A percentile compares a stretch with the other conserved stretches of the same genome.
phyloP scores from a whole-genome alignment of 1,140 invertebrate genomes.

The Ectropis grisescens region DNA sequence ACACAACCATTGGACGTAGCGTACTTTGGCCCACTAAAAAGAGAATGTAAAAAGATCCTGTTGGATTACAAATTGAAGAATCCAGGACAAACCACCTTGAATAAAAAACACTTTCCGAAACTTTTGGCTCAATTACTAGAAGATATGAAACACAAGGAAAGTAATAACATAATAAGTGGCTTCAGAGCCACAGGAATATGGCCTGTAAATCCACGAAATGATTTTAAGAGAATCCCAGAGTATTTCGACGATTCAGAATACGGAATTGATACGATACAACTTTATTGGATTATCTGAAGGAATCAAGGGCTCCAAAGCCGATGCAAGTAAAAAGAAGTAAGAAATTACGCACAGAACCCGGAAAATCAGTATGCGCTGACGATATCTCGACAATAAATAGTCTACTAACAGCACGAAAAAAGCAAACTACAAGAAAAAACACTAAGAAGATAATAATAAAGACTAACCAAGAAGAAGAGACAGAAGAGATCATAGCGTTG shows the following conservation, averaged over 20 bases:
- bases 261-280: slow-evolving; percentile 4
- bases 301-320: slow-evolving; percentile 8
- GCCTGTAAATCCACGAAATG: slow-evolving; percentile 22
- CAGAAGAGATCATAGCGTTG: too few species aligned
- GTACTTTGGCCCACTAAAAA: slow-evolving; percentile 7
- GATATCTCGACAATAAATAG: too few species aligned
- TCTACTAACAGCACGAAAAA: too few species aligned
- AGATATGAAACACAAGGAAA: slow-evolving; percentile 4
- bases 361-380: slow-evolving; percentile 6
- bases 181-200: slow-evolving; percentile 31
- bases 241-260: slow-evolving; percentile 3
- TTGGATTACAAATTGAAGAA: slow-evolving; percentile 4
- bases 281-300: slow-evolving; percentile 8
- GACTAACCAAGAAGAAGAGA: too few species aligned
- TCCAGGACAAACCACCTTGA: slow-evolving; percentile 8
- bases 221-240: slow-evolving; percentile 24
- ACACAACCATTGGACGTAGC: slow-evolving; percentile 10
- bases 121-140: slow-evolving; percentile 2
- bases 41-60: slow-evolving; percentile 5
- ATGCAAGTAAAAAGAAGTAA: slow-evolving; percentile 9
- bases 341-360: slow-evolving; percentile 4
- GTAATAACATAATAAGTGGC: slow-evolving; percentile 20
- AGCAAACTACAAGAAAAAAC: too few species aligned
- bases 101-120: slow-evolving; percentile 9
- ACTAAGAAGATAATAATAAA: too few species aligned